Evolutionary conservation across 1,140 invertebrate species (phyloP), one percentile per base, ranked within the genome.

Genomic region (Drosophila chauvacae): DNA sequence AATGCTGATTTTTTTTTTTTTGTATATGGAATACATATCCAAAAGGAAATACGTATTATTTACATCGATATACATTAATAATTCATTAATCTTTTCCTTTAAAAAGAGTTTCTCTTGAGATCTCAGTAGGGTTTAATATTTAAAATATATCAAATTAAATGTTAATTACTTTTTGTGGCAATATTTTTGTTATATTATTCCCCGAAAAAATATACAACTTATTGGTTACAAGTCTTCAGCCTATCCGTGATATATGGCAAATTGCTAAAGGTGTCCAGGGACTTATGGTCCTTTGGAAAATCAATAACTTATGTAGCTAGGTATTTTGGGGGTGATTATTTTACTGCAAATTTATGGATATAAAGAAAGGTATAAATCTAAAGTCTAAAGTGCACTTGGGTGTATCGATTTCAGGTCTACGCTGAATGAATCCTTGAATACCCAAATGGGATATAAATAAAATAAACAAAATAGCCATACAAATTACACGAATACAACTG

Each of bases 391-490:
- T 26, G 62, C 63, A 62, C 63, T 65, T 65, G 39, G 61, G 41
- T 45, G 64, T 61, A 62, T 66, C 61, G 45, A 66, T 66, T 66
- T 63, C 44, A 42, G 57, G 60, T 42, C 35, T 65, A 51, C 41
- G 57, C 58, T 44, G 58, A 45, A 61, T 65, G 57, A 62, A 45
- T 65, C 63, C 59, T 45, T 64, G 45, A 48, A 69, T 69, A 41
- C 65, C 37, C 45, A 65, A 64, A 69, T 53, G 37, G 61, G 30
- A 33, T 70, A 70, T 70, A 71, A 71, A 72, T 50, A 71, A 72
- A 59, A 71, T 51, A 50, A 71, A 71, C 55, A 50, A 71, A 71
- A 72, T 71, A 72, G 26, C 20, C 28, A 70, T 48, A 35, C 23
- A 58, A 42, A 71, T 41, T 35, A 41, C 41, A 58, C 35, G 42